Conservation (phyloP, 2,113 vertebrate species). For the Microcebus lehilahytsara region DNA sequence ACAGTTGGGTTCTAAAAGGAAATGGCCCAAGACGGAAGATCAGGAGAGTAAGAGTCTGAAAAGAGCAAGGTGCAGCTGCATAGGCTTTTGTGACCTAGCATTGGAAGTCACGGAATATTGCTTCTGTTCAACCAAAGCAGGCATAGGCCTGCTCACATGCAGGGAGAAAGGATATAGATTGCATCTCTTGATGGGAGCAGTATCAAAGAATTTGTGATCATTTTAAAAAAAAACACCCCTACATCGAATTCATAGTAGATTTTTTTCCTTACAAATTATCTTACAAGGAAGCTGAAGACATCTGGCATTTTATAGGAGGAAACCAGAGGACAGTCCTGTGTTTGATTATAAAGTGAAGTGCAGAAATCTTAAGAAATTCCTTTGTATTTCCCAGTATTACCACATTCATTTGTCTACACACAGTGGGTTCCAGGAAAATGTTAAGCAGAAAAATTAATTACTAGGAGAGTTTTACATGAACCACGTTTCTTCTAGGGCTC, state of each 20-base stretch:
- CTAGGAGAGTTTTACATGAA: constrained; percentile 18
- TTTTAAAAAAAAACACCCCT: not conserved
- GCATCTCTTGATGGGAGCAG: not conserved
- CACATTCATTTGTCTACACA: not conserved
- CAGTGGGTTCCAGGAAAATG: not conserved
- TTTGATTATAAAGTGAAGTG: not conserved
- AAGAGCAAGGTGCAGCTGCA: not conserved
- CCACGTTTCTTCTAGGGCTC: constrained; percentile 54
- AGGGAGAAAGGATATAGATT: not conserved
- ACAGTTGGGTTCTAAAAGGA: not conserved
- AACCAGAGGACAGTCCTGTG: not conserved
- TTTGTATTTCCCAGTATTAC: not conserved
- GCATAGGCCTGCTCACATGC: not conserved
- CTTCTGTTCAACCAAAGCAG: not conserved
- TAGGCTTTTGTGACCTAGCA: not conserved
- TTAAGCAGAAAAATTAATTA: not conserved
- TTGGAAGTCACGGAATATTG: not conserved
- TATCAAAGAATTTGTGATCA: not conserved
- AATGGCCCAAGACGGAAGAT: not conserved
- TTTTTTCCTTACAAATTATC: not conserved
- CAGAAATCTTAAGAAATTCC: not conserved
- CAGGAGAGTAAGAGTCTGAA: not conserved
- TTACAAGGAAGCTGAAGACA: not conserved
- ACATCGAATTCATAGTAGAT: not conserved
- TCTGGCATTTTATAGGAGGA: not conserved